Conservation (phyloP, 2,888 invertebrate genomes). For the Holacanthella duospinosa region DNA sequence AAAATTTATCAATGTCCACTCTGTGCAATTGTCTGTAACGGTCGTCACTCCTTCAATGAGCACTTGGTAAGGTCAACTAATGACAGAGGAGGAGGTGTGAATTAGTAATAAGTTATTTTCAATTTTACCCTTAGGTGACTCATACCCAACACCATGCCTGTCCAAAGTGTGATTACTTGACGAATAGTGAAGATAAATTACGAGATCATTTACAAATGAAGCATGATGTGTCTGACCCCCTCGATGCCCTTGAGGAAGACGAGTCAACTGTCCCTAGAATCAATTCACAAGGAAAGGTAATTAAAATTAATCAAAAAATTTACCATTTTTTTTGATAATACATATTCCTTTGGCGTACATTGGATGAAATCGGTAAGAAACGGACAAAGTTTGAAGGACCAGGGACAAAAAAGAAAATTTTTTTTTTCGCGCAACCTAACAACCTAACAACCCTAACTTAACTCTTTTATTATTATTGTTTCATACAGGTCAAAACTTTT, state of each 20-base stretch:
- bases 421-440: no score
- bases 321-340: no score
- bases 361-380: no score
- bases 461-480: constrained; percentile 8
- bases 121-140: constrained; percentile 26
- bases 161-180: constrained; percentile 48
- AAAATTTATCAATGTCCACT: constrained; percentile 35
- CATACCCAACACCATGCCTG: constrained; percentile 40
- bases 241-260: constrained; percentile 45
- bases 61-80: constrained; percentile 30
- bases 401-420: no score
- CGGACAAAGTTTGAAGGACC: no score
- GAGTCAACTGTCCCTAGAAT: constrained; percentile 50
- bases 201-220: constrained; percentile 45
- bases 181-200: constrained; percentile 47
- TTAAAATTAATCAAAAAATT: no score
- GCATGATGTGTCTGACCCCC: constrained; percentile 43
- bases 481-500: constrained; percentile 55
- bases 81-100: neutral
- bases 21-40: constrained; percentile 32
- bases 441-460: no score
- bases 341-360: no score
- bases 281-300: constrained; percentile 65
- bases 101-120: neutral
- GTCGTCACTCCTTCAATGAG: constrained; percentile 36